These are phyloP conservation scores for Melipona beecheii DNA, from an alignment of 2,888 invertebrate genomes.

Conservation along the genomic window DNA sequence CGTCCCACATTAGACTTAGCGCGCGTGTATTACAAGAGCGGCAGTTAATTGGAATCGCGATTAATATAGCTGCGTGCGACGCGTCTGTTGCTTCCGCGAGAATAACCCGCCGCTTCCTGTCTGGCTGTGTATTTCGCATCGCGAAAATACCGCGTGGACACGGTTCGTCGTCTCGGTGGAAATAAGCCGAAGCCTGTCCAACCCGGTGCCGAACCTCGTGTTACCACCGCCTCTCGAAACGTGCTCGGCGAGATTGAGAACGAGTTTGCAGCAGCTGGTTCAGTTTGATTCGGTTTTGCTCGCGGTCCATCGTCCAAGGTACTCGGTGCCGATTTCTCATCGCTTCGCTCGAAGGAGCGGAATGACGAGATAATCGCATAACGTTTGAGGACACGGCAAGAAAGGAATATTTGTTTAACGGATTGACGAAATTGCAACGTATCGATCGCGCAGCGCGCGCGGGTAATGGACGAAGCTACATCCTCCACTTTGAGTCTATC, in stretches of 20 bases:
- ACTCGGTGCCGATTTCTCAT: not conserved
- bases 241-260: not conserved
- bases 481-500: not conserved
- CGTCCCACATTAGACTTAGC: constrained; percentile 60
- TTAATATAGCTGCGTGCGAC: constrained; percentile 66
- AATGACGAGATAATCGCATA: not conserved
- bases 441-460: no score
- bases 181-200: not conserved
- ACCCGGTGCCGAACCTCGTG: no score
- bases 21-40: constrained; percentile 57
- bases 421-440: not conserved
- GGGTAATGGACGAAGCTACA: not conserved
- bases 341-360: not conserved
- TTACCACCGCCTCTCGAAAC: not conserved
- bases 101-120: constrained; percentile 44
- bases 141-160: constrained; percentile 22
- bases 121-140: not conserved
- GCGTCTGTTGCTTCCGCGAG: constrained; percentile 50
- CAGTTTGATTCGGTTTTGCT: not conserved
- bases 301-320: not conserved
- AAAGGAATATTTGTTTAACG: not conserved
- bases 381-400: not conserved
- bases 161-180: not conserved
- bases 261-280: not conserved
- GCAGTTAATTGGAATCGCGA: constrained; percentile 68